Evolutionary conservation across 2,888 invertebrate genomes (phyloP).

Genomic region (Horisme vitalbata): DNA sequence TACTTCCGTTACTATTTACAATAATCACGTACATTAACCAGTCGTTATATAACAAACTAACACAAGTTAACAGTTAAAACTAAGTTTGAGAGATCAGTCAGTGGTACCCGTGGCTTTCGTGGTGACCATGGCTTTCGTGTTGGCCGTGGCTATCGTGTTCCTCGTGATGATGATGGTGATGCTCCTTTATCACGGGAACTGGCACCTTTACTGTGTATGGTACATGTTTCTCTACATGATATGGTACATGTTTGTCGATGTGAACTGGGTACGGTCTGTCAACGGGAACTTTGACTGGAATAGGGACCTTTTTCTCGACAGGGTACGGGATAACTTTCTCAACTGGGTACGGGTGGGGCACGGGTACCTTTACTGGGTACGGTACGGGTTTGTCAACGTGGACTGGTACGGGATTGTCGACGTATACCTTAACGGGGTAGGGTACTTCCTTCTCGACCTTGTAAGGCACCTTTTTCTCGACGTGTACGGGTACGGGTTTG

Average conservation of each 20-base stretch:
- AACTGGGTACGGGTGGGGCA: constrained; percentile 87
- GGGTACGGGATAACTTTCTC: constrained; percentile 86
- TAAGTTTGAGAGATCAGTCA: constrained; percentile 78
- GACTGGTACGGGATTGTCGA: constrained; percentile 87
- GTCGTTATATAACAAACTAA: constrained; percentile 64
- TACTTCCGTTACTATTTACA: constrained; percentile 78
- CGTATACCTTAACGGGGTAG: constrained; percentile 86
- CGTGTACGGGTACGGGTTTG: constrained; percentile 86
- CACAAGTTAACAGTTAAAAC: constrained; percentile 78
- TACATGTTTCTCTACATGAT: constrained; percentile 85
- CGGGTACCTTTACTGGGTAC: constrained; percentile 88
- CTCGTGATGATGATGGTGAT: constrained; percentile 53
- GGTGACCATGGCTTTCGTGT: too few relatives aligned
- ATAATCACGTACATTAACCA: constrained; percentile 52
- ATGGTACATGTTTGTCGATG: constrained; percentile 87
- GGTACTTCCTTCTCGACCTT: constrained; percentile 88
- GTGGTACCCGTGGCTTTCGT: constrained; percentile 54
- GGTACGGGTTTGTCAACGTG: constrained; percentile 91
- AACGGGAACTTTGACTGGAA: constrained; percentile 85
- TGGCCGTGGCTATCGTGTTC: constrained; percentile 47
- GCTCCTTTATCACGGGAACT: constrained; percentile 83
- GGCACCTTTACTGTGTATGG: constrained; percentile 88
- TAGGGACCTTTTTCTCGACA: constrained; percentile 85
- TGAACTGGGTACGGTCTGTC: constrained; percentile 83
- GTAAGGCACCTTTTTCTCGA: constrained; percentile 89